Percentiles rank a stretch among this genome's conserved stretches.
phyloP scores from a whole-genome alignment of 64 coral and sea anemone genomes.

The Exaiptasia diaphana region DNA sequence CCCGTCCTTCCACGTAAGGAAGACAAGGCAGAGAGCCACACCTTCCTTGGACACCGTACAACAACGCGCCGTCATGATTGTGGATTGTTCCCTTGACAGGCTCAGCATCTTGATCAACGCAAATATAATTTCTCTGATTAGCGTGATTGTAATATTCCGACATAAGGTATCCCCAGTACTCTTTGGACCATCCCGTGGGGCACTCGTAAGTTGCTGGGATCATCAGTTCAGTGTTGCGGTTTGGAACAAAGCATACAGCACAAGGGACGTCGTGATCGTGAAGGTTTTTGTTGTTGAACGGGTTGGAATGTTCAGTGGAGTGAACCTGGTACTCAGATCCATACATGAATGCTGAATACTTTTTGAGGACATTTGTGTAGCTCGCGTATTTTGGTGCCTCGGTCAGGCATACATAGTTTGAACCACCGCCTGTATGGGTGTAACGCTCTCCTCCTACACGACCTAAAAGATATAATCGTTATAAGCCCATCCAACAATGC shows the following conservation, averaged over 20 bases:
- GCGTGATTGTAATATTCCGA: neutral
- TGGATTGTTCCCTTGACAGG: neutral
- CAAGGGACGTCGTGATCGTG: conserved; percentile 8
- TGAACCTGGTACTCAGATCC: conserved; percentile 23
- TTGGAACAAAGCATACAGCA: conserved; percentile 13
- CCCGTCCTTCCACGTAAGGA: conserved; percentile 31
- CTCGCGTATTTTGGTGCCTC: neutral
- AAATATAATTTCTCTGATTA: conserved; percentile 7
- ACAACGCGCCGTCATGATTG: neutral
- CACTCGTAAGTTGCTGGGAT: neutral
- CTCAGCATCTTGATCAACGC: conserved; percentile 34
- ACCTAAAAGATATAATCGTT: too few species aligned
- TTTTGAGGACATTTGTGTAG: neutral
- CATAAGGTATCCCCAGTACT: conserved; percentile 30
- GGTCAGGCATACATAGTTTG: conserved; percentile 19
- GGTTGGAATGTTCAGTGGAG: neutral
- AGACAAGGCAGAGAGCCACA: conserved; percentile 31
- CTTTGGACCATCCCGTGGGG: conserved; percentile 10
- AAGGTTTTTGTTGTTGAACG: neutral
- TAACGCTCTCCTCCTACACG: neutral
- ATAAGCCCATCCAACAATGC: too few species aligned
- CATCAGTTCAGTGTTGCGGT: conserved; percentile 15
- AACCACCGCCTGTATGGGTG: neutral
- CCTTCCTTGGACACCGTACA: conserved; percentile 21
- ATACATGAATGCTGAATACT: neutral